Conservation (phyloP, 2,797 vertebrate species). For the Huso huso region DNA sequence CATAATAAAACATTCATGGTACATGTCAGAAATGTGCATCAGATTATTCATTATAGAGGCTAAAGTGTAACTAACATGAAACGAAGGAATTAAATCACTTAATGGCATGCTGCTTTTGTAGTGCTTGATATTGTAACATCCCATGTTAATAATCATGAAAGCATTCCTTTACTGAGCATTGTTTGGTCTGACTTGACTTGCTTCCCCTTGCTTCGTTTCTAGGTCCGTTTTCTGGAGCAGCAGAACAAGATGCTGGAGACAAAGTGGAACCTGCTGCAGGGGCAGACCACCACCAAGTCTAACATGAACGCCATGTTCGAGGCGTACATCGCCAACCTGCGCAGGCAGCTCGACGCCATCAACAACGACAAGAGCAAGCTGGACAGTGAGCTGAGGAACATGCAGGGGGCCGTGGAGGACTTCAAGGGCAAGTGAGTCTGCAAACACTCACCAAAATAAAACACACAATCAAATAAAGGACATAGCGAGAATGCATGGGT, state of each 20-base stretch:
- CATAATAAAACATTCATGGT: no score
- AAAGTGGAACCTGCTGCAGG: conserved; percentile 7
- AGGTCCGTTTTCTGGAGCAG: conserved; percentile 51
- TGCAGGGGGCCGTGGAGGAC: conserved; percentile 61
- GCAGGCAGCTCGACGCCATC: conserved; percentile 43
- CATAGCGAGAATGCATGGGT: no score
- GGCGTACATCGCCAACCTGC: not conserved
- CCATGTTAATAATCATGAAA: no score
- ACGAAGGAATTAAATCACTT: no score
- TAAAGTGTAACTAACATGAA: no score
- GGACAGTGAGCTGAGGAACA: conserved; percentile 61
- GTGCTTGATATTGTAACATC: no score
- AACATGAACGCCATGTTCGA: conserved; percentile 11
- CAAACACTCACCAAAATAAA: no score
- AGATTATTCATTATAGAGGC: no score
- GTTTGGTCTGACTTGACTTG: not conserved
- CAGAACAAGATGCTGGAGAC: conserved; percentile 78
- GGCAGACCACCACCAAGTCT: conserved; percentile 10
- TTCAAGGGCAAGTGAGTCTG: conserved; percentile 60
- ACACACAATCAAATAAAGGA: not conserved
- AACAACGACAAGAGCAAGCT: conserved; percentile 60
- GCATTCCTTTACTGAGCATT: no score
- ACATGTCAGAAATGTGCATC: no score
- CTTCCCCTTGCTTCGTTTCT: no score
- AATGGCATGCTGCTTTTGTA: no score